Conservation (phyloP, 2,888 invertebrate genomes). For the Pristionchus fissidentatus region DNA sequence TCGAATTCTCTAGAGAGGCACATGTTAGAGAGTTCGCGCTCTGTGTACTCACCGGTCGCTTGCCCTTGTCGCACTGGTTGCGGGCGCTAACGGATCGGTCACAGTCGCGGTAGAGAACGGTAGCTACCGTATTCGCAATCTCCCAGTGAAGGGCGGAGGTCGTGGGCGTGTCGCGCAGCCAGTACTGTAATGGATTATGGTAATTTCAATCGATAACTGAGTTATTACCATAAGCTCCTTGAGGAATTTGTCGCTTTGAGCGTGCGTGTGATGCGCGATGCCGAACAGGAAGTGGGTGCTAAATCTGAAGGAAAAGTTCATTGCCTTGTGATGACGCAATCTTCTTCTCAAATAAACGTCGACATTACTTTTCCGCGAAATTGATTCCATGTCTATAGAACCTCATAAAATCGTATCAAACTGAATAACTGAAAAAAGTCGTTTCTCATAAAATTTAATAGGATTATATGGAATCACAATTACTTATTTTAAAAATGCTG, state of each 20-base stretch:
- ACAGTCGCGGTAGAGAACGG: conserved; percentile 60
- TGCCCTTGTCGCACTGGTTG: conserved; percentile 64
- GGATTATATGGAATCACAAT: neutral
- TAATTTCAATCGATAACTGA: neutral
- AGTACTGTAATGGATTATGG: conserved; percentile 36
- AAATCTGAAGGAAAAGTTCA: neutral
- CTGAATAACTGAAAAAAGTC: neutral
- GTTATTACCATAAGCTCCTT: conserved; percentile 58
- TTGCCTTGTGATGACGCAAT: neutral
- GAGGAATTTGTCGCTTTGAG: conserved; percentile 59
- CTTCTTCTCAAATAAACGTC: too few relatives aligned
- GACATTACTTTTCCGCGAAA: too few relatives aligned
- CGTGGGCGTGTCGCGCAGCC: conserved; percentile 26
- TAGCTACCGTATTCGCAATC: conserved; percentile 63
- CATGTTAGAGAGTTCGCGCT: too few relatives aligned
- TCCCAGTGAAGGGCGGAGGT: conserved; percentile 54
- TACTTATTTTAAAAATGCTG: neutral
- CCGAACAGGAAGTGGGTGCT: conserved; percentile 56
- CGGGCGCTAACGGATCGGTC: conserved; percentile 57
- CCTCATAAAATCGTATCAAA: neutral
- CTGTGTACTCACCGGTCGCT: conserved; percentile 54
- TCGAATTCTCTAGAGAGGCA: too few relatives aligned
- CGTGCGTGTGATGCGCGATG: conserved; percentile 53
- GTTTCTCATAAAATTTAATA: neutral
- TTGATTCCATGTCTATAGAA: too few relatives aligned